Evolutionary conservation across 2,888 invertebrate genomes (phyloP).

Genomic region (Brachycybe producta): DNA sequence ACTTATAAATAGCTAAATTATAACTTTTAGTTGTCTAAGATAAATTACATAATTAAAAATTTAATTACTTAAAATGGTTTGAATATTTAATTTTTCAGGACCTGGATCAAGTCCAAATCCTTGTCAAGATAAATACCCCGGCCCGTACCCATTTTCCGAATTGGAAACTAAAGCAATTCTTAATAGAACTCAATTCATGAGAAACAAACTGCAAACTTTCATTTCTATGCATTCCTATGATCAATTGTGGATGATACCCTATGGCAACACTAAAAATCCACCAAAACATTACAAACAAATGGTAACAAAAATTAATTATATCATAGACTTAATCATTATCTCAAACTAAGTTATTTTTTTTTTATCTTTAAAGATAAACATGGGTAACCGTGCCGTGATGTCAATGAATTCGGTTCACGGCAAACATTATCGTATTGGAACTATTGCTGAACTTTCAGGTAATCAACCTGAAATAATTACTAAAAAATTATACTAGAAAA

Average conservation of each 20-base stretch:
- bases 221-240: conserved; percentile 37
- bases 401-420: conserved; percentile 19
- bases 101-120: conserved; percentile 22
- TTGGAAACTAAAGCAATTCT: conserved; percentile 32
- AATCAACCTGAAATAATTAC: conserved; percentile 2
- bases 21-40: not conserved
- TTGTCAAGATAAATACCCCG: conserved; percentile 35
- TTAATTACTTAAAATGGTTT: not conserved
- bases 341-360: not conserved
- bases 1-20: no score
- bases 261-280: conserved; percentile 31
- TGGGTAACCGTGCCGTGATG: conserved; percentile 15
- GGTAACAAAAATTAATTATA: not conserved
- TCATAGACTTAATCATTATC: no score
- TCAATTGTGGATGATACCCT: conserved; percentile 37
- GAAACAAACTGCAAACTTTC: conserved; percentile 28
- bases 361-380: conserved; percentile 16
- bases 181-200: conserved; percentile 24
- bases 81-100: not conserved
- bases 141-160: conserved; percentile 34
- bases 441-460: conserved; percentile 21
- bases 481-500: not conserved
- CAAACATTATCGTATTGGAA: conserved; percentile 19
- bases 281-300: not conserved
- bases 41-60: not conserved